Conservation (phyloP, 2,888 invertebrate species). For the Andrena camellia region DNA sequence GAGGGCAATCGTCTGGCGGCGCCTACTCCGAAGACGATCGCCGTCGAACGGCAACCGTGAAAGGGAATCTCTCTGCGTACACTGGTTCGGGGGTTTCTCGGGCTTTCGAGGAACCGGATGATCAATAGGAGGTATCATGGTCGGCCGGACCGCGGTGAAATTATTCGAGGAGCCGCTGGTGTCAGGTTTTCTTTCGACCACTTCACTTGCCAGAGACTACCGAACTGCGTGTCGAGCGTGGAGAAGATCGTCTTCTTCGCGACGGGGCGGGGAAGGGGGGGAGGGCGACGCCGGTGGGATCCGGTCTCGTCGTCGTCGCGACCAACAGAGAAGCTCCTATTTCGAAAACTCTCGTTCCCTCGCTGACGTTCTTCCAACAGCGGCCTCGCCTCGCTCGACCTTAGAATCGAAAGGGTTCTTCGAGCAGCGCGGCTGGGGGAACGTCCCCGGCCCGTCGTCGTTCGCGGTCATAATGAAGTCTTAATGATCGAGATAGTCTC, state of each 20-base stretch:
- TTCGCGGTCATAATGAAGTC: constrained; percentile 53
- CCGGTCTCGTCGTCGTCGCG: not conserved
- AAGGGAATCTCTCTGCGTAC: constrained; percentile 52
- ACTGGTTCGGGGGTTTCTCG: constrained; percentile 9
- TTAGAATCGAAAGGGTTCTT: too few species aligned
- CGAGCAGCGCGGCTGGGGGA: not conserved
- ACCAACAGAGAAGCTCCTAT: constrained; percentile 11
- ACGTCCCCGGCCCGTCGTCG: constrained; percentile 12
- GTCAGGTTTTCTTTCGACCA: constrained; percentile 67
- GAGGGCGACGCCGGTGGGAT: constrained; percentile 43
- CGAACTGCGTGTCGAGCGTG: constrained; percentile 27
- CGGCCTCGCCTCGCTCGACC: not conserved
- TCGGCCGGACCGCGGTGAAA: constrained; percentile 56
- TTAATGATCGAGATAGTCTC: constrained; percentile 67
- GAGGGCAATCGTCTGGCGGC: not conserved
- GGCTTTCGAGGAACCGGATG: constrained; percentile 71
- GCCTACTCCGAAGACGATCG: not conserved
- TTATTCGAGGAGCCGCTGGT: constrained; percentile 58
- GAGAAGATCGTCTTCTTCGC: constrained; percentile 36
- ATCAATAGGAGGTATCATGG: constrained; percentile 70
- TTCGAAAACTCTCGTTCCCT: not conserved
- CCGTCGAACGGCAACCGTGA: constrained; percentile 41
- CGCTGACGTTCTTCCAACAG: not conserved
- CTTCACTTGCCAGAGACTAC: constrained; percentile 49
- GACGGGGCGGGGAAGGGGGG: not conserved